Evolutionary conservation across 2,797 vertebrate species (phyloP).

Genomic region (Sebastes cheni): DNA sequence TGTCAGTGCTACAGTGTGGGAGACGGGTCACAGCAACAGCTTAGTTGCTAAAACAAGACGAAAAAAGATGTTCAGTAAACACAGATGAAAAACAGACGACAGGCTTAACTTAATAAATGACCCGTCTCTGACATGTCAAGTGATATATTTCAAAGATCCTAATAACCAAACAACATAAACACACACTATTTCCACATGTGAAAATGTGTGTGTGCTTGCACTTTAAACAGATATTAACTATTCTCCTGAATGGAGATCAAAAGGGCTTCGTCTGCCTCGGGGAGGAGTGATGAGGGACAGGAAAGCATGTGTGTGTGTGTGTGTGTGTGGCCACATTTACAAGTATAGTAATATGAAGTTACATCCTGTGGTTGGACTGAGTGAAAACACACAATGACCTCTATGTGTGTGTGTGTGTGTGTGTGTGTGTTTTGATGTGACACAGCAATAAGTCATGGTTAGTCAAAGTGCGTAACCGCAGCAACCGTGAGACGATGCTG

Average conservation of each 20-base stretch:
- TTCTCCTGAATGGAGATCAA: slow-evolving; percentile 52
- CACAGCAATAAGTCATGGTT: not conserved
- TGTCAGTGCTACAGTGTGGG: not conserved
- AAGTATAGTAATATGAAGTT: not conserved
- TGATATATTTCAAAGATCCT: slow-evolving; percentile 5
- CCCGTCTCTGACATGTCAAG: not conserved
- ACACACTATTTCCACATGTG: not conserved
- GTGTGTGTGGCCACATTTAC: not conserved
- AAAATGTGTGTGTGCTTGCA: slow-evolving; percentile 1
- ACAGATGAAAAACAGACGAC: not conserved
- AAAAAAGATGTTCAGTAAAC: not conserved
- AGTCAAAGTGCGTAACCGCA: slow-evolving; percentile 9
- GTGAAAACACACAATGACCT: not conserved
- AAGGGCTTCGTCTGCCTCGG: slow-evolving; percentile 27
- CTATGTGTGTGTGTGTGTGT: not conserved
- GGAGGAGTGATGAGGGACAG: not conserved
- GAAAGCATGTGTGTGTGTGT: not conserved
- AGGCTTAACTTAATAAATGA: not conserved
- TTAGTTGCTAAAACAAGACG: slow-evolving; percentile 1
- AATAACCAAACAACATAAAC: not conserved
- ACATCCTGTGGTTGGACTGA: slow-evolving; percentile 14
- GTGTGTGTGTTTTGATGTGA: not conserved
- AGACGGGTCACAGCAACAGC: slow-evolving; percentile 20
- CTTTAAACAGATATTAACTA: slow-evolving; percentile 51
- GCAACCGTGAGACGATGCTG: slow-evolving; percentile 8